A percentile compares a stretch with the other conserved stretches of the same genome.
These are phyloP conservation scores for Ptychodera flava DNA, from an alignment of 35 echinoderm and acorn worm species.

Conservation along the genomic window DNA sequence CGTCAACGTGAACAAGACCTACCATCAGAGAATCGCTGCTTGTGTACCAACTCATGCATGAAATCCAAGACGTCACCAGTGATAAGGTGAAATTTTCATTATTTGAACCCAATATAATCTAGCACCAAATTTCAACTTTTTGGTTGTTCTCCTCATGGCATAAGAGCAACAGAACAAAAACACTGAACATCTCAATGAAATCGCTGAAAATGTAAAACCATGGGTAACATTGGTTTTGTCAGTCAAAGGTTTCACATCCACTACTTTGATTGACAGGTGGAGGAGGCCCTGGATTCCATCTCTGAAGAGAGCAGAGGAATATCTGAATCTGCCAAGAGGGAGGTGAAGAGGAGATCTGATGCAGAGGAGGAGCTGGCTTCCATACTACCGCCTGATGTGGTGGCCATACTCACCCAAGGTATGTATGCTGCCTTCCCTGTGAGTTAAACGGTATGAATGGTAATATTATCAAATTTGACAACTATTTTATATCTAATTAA, in stretches of 20 bases:
- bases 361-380: conserved; percentile 74
- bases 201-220: too few relatives aligned
- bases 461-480: too few relatives aligned
- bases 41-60: conserved; percentile 66
- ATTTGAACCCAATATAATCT: too few relatives aligned
- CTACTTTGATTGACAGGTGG: conserved; percentile 64
- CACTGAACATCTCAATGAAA: too few relatives aligned
- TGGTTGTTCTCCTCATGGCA: too few relatives aligned
- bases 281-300: conserved; percentile 57
- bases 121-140: too few relatives aligned
- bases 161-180: too few relatives aligned
- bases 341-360: conserved; percentile 66
- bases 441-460: too few relatives aligned
- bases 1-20: conserved; percentile 80
- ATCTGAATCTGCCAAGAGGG: conserved; percentile 59
- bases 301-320: conserved; percentile 47
- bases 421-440: not conserved
- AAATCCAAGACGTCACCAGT: conserved; percentile 68
- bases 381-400: conserved; percentile 52
- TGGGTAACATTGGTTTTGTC: too few relatives aligned
- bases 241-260: too few relatives aligned
- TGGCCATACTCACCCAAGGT: conserved; percentile 74
- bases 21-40: conserved; percentile 55
- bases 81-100: too few relatives aligned
- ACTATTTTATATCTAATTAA: too few relatives aligned